Conservation (phyloP, 2,888 invertebrate species). For the Drosophila neutralis region DNA sequence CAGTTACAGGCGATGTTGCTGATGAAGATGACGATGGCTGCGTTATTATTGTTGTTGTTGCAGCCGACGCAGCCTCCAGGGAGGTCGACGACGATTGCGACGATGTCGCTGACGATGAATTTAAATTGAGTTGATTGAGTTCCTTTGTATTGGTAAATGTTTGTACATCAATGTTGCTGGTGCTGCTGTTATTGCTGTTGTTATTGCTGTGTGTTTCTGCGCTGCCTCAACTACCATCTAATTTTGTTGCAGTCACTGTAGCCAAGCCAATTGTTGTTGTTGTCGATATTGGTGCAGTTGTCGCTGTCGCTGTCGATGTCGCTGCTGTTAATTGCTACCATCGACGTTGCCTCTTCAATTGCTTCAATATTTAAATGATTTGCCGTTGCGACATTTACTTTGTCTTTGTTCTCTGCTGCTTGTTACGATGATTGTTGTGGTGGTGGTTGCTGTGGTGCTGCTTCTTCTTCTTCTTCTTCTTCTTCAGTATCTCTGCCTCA, state of each 20-base stretch:
- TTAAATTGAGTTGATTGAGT: constrained; percentile 80
- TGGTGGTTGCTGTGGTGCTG: not conserved
- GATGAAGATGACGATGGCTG: constrained; percentile 6
- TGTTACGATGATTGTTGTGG: constrained; percentile 2
- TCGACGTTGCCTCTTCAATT: constrained; percentile 64
- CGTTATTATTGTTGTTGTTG: constrained; percentile 34
- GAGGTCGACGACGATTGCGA: constrained; percentile 53
- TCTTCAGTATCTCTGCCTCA: constrained; percentile 15
- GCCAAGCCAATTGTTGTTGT: constrained; percentile 19
- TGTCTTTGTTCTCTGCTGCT: constrained; percentile 38
- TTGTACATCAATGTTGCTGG: constrained; percentile 64
- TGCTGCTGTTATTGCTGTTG: constrained; percentile 16
- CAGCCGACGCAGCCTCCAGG: constrained; percentile 50
- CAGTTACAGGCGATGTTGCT: constrained; percentile 35
- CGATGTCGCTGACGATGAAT: constrained; percentile 64
- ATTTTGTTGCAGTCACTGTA: constrained; percentile 62
- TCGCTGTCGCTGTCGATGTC: constrained; percentile 30
- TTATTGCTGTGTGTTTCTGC: constrained; percentile 47
- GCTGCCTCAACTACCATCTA: constrained; percentile 56
- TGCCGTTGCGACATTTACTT: constrained; percentile 60
- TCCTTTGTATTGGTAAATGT: constrained; percentile 80
- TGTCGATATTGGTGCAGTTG: constrained; percentile 30
- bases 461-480: constrained; percentile 12
- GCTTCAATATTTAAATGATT: constrained; percentile 71
- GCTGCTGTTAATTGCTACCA: constrained; percentile 65